phyloP scores from a whole-genome alignment of 1,140 invertebrate species.

The Calycopis cecrops region DNA sequence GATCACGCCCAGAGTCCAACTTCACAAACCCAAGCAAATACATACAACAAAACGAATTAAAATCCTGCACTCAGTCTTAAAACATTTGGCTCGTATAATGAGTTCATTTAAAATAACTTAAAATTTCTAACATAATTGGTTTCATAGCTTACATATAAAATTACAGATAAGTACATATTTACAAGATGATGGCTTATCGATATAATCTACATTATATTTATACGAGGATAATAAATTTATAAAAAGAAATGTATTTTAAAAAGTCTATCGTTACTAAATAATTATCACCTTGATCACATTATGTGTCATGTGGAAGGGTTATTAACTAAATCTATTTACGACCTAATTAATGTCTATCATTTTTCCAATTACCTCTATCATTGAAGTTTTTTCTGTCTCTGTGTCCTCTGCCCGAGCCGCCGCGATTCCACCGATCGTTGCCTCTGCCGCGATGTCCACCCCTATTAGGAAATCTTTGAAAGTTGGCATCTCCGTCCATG shows the following conservation, averaged over 20 bases:
- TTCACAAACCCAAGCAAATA: slow-evolving; percentile 9
- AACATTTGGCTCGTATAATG: slow-evolving; percentile 68
- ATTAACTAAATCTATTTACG: slow-evolving; percentile 46
- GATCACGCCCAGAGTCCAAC: background rate
- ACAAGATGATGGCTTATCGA: slow-evolving; percentile 12
- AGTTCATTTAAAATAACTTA: slow-evolving; percentile 54
- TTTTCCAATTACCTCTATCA: slow-evolving; percentile 67
- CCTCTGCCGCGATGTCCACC: slow-evolving; percentile 63
- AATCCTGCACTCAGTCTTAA: slow-evolving; percentile 67
- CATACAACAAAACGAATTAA: slow-evolving; percentile 42
- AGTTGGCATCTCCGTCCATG: slow-evolving; percentile 65
- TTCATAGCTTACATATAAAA: slow-evolving; percentile 34
- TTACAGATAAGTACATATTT: slow-evolving; percentile 34
- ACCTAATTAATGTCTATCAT: slow-evolving; percentile 60
- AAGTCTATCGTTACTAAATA: slow-evolving; percentile 49
- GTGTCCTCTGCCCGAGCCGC: slow-evolving; percentile 61
- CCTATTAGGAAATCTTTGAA: slow-evolving; percentile 62
- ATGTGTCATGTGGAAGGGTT: slow-evolving; percentile 56
- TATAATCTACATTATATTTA: slow-evolving; percentile 19
- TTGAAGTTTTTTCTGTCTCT: slow-evolving; percentile 71
- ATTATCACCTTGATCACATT: slow-evolving; percentile 65
- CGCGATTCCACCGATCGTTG: slow-evolving; percentile 66
- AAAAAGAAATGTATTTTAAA: slow-evolving; percentile 42
- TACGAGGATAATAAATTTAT: slow-evolving; percentile 23
- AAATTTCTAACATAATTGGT: slow-evolving; percentile 38